Evolutionary conservation across 1,140 invertebrate genomes (phyloP), one percentile per base, ranked within the genome.

Genomic region (Drosophila ficusphila): DNA sequence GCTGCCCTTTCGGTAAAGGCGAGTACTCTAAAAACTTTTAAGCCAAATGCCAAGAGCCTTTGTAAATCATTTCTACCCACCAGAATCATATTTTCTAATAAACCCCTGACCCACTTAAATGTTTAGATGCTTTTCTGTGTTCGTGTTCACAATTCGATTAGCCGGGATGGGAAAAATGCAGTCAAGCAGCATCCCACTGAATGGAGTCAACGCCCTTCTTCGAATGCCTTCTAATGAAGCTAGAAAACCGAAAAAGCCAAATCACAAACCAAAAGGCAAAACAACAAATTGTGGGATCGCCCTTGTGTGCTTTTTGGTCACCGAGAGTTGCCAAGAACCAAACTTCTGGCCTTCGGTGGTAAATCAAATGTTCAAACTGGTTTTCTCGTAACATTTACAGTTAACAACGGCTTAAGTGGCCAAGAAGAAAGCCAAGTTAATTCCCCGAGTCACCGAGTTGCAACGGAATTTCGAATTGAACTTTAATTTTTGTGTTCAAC

Each of bases 301-400:
- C 76, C 76, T 79, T 79, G 58, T 8, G 36, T 23, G 52, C 3
- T 42, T 21, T 7, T 29, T 49, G 18, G 61, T 41, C 31, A 64
- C 38, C 48, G 67, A 65, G 67, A 65, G 65, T 47, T 33, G 58
- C 31, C 33, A 11, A 47, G 44, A 33, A 65, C 25, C 27, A 42
- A 39, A 39, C 27, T 21, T 39, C 0, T 18, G 25, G 44, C 64
- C 19, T 16, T 51, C 21, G 3, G 36, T 6, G 31, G 41, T 53
- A 73, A 78, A 67, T 62, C 48, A 62, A 53, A 41, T 64, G 31
- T 33, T 46, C 16, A 85, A 85, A 85, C 78, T 64, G 36, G 78
- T 81, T 81, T n/a, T n/a, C n/a, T 81, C 52, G 49, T 75, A 79
- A 58, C 51, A 64, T 79, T 75, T 76, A 85, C 79, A 62, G 79